Base-by-base conservation (phyloP, 2,797 vertebrate species). In the Brachymystax lenok region DNA sequence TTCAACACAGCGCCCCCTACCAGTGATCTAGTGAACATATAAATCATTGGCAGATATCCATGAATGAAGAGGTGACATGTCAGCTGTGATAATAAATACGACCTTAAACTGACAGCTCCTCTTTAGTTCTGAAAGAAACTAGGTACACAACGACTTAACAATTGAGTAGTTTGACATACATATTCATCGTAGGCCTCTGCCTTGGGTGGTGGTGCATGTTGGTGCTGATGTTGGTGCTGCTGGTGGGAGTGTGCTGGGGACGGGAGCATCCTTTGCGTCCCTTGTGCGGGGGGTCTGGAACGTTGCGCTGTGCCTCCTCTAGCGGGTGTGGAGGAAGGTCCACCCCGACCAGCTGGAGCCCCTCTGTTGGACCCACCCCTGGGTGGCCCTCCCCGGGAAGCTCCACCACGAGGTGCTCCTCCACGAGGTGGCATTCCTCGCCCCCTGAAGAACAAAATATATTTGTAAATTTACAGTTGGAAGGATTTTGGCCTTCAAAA, bases 101-200 rank as follows among this genome's bases (percentile, higher is more conserved):
- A 10, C 59, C n/a, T 24, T 10, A n/a, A 27, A 24, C 21, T 3
- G 21, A 63, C 59, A n/a, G n/a, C 59, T 21, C 40, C 10, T 46
- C 40, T 46, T 46, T 3, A 46, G 40, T 46, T 12, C 40, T 46
- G 40, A 46, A 46, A 46, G 14, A 51, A 54, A 30, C 19, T 16
- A 21, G 1, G 67, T 17, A 71, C 71, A 30, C 27, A 27, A 12
- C 10, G 19, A 69, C 35, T 24, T 69, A 13, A 30, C 24, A 13
- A 16, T 66, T 12, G 12, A 1, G 14, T 0, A 7, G 17, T 40
- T 12, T 2, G 5, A 87, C 97, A 95, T 92, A 98, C 98, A 83
- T 98, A 99, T 87, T 98, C 97, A 33, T 98, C 97, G 1, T 99
- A 99, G 74, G 89, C 86, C 21, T 99, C 97, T 1, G 95, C 88